Conservation (phyloP, 2,113 vertebrate species). For the Cryptomyrus ogoouensis region DNA sequence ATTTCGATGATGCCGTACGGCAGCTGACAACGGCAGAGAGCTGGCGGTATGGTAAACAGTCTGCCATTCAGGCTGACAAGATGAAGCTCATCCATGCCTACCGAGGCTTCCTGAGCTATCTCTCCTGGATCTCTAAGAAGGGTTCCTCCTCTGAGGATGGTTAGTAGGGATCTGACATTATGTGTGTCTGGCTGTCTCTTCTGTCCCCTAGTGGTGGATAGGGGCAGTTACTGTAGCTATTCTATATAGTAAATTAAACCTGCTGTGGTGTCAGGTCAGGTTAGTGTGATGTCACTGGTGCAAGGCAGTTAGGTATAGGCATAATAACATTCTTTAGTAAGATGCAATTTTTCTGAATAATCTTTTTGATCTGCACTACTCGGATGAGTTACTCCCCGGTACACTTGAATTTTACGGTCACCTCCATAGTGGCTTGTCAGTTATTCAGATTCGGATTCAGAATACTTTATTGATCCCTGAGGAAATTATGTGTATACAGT, state of each 20-base stretch:
- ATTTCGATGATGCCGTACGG: conserved; percentile 67
- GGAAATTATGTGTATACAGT: too few species aligned
- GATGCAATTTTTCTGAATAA: neutral
- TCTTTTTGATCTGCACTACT: neutral
- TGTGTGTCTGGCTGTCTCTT: neutral
- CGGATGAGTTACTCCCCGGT: neutral
- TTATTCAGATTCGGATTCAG: neutral
- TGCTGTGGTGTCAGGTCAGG: neutral
- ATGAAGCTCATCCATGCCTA: conserved; percentile 75
- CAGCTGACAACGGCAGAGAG: conserved; percentile 68
- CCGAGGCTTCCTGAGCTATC: conserved; percentile 74
- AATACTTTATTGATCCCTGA: too few species aligned
- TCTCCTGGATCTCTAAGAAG: conserved; percentile 72
- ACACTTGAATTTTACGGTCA: neutral
- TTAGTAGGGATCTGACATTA: conserved; percentile 52
- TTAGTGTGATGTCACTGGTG: neutral
- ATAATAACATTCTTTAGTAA: neutral
- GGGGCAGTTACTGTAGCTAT: neutral
- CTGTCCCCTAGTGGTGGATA: conserved; percentile 37
- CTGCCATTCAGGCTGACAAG: conserved; percentile 52
- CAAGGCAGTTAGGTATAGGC: neutral
- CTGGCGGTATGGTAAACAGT: conserved; percentile 75
- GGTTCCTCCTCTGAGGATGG: conserved; percentile 40
- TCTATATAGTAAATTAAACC: neutral
- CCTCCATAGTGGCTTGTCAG: neutral